Evolutionary conservation across 2,797 vertebrate species (phyloP), one percentile per base, ranked within the genome.

Genomic region (Malurus leucopterus): DNA sequence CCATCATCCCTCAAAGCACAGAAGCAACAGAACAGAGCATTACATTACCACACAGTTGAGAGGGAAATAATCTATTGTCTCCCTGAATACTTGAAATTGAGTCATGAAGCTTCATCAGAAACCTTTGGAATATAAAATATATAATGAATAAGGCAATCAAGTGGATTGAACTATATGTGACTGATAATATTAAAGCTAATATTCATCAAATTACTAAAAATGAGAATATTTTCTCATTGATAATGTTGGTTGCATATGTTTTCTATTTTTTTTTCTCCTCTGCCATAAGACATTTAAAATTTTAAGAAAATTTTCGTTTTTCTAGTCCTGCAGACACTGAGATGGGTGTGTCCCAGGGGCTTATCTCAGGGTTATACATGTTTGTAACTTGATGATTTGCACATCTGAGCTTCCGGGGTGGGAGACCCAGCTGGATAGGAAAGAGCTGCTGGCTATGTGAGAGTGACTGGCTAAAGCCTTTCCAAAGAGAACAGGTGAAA

Each of bases 161-260:
- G 75, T 8, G 9, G 14, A 47, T 62, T 78, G 32, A 91, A 54
- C 3, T 2, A 32, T 44, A 34, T 3, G 8, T 44, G 36, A 54
- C 44, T 72, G 43, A 40, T 58, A 78, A 65, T 46, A 54, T 36
- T 54, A 84, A 89, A 79, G 29, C 13, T 65, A 62, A 51, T 32
- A 90, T 41, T 20, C 47, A 64, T 22, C 32, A 68, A 50, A 79
- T 75, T 30, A 54, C 13, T 67, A n/a, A 90, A 88, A 82, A 70
- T 6, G 1, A 58, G 40, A 55, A 9, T n/a, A 29, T 47, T 86
- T 84, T 75, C 55, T 47, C 47, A 8, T 58, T 75, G 27, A 32
- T 61, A 81, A 55, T 15, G 16, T 21, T 62, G 57, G 24, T 36
- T 84, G 43, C 5, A 0, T 32, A 62, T 44, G 29, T 59, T 73